These are phyloP conservation scores for Toxotes lorentzi DNA, from an alignment of 2,797 vertebrate genomes.

Conservation along the genomic window DNA sequence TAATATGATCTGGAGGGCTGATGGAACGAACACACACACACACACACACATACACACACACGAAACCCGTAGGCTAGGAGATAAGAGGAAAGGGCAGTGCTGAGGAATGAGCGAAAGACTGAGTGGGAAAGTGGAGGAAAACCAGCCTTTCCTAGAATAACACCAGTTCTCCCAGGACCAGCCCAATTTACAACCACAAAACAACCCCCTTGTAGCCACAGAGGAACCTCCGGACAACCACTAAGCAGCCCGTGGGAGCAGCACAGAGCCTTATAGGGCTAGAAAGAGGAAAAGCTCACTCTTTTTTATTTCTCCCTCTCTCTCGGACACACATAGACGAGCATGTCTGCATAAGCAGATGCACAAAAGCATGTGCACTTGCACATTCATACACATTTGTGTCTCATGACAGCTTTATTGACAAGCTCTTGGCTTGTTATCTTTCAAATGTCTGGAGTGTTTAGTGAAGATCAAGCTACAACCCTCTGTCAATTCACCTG, in stretches of 20 bases:
- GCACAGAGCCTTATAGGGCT: conserved; percentile 49
- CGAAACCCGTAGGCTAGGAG: conserved; percentile 34
- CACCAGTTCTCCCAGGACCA: conserved; percentile 76
- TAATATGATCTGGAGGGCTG: conserved; percentile 61
- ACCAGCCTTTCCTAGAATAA: conserved; percentile 82
- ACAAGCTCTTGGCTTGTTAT: conserved; percentile 35
- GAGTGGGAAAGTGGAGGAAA: conserved; percentile 69
- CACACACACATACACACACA: conserved; percentile 17
- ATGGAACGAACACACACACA: conserved; percentile 25
- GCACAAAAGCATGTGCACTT: conserved; percentile 1
- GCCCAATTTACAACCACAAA: conserved; percentile 83
- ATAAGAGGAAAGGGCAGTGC: conserved; percentile 66
- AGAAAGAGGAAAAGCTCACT: conserved; percentile 20
- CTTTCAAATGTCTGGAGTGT: conserved; percentile 41
- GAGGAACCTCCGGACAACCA: conserved; percentile 75
- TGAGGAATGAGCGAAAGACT: conserved; percentile 48
- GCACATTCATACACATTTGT: neutral
- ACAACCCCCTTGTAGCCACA: conserved; percentile 79
- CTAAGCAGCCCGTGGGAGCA: conserved; percentile 68
- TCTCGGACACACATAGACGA: conserved; percentile 7
- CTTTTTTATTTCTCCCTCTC: neutral
- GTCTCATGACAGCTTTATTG: conserved; percentile 34
- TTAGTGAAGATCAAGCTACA: conserved; percentile 30
- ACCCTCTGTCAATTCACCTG: conserved; percentile 38
- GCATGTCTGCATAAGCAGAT: neutral